Percentiles rank a stretch among this genome's conserved stretches.
Conservation (phyloP, 2,888 invertebrate genomes). For the Amphipoea lucens region DNA sequence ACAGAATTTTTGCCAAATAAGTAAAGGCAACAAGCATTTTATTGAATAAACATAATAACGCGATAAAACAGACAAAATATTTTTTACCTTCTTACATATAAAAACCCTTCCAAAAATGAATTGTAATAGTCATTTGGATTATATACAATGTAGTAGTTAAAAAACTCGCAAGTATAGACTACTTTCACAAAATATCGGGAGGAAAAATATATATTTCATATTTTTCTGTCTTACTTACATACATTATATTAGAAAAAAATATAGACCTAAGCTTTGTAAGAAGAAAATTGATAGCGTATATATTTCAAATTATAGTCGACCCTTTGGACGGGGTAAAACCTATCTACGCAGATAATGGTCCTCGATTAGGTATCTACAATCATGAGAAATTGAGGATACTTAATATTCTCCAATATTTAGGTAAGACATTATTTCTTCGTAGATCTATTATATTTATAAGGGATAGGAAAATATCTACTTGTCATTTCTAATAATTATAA, state of each 20-base stretch:
- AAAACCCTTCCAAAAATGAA: background rate
- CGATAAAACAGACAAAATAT: background rate
- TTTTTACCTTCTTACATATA: background rate
- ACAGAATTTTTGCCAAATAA: background rate
- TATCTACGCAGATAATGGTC: conserved; percentile 36
- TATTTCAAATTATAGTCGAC: conserved; percentile 48
- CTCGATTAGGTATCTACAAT: conserved; percentile 19
- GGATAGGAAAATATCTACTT: background rate
- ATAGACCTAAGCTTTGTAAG: conserved; percentile 1
- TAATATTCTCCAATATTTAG: conserved; percentile 18
- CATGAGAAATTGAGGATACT: conserved; percentile 38
- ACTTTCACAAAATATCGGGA: background rate
- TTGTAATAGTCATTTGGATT: background rate
- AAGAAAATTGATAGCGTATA: conserved; percentile 43
- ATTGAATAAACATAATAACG: background rate
- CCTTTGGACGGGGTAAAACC: conserved; percentile 22
- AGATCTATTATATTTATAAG: background rate
- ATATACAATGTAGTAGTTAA: background rate
- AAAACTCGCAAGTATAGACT: background rate
- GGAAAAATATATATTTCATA: background rate
- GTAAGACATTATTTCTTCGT: conserved; percentile 17
- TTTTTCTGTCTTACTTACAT: too few species aligned
- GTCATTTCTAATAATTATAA: background rate
- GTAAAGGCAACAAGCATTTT: too few species aligned
- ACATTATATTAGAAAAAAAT: conserved; percentile 9